Percentiles rank a stretch among this genome's conserved stretches.
Conservation (phyloP, 1,140 invertebrate genomes). For the Apis florea region DNA sequence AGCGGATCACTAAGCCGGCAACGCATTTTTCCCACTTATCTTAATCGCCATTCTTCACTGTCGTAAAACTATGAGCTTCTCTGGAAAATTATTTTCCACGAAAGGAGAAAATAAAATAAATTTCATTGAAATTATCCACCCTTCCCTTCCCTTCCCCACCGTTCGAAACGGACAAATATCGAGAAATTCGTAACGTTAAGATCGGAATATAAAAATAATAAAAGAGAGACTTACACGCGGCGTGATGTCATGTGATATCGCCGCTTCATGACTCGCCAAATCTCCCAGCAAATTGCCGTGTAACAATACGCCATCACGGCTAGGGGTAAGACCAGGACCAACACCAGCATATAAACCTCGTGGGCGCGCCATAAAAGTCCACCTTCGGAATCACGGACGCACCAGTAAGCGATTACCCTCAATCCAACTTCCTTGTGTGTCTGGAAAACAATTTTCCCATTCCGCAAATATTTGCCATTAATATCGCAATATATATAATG, state of each 20-base stretch:
- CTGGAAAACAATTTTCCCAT: constrained; percentile 70
- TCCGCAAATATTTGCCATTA: too few relatives aligned
- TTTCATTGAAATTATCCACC: background rate
- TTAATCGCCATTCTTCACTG: background rate
- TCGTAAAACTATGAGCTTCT: too few relatives aligned
- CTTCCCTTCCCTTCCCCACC: too few relatives aligned
- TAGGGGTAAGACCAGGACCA: constrained; percentile 85
- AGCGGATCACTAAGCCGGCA: background rate
- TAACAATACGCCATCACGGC: constrained; percentile 86
- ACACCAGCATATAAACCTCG: constrained; percentile 85
- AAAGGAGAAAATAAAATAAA: too few relatives aligned
- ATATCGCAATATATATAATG: too few relatives aligned
- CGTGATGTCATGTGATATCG: constrained; percentile 82
- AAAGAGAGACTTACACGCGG: constrained; percentile 74
- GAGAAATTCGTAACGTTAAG: background rate
- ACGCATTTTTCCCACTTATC: background rate
- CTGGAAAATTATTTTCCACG: background rate
- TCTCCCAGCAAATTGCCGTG: constrained; percentile 84
- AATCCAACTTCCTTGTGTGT: constrained; percentile 82
- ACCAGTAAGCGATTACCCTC: constrained; percentile 82
- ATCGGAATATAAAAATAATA: background rate
- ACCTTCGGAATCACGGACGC: constrained; percentile 82
- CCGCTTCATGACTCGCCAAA: constrained; percentile 83
- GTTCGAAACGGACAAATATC: background rate
- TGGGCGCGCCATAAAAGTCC: constrained; percentile 81